A percentile compares a stretch with the other conserved stretches of the same genome.
Evolutionary conservation across 2,888 invertebrate genomes (phyloP).

Genomic region (Phorcus lineatus): DNA sequence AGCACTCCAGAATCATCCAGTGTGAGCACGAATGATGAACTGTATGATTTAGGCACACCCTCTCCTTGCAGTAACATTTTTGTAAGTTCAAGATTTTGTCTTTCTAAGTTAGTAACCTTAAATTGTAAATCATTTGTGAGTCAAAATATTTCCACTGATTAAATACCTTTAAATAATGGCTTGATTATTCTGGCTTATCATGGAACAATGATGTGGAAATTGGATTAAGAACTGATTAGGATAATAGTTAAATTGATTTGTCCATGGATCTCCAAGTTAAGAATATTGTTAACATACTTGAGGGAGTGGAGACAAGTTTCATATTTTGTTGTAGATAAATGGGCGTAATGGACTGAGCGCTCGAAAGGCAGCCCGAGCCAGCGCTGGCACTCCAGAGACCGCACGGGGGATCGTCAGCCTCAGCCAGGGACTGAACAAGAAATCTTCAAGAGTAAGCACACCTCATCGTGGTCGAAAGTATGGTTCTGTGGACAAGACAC

Average conservation of each 20-base stretch:
- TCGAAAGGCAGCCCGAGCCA: constrained; percentile 66
- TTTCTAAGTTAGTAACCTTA: no score
- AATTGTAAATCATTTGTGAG: no score
- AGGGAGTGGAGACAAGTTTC: no score
- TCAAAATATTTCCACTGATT: no score
- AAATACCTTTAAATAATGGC: no score
- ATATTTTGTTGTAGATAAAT: not conserved
- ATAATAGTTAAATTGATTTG: no score
- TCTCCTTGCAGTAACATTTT: constrained; percentile 29
- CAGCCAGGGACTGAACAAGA: constrained; percentile 45
- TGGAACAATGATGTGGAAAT: no score
- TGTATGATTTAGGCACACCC: constrained; percentile 31
- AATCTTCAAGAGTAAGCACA: constrained; percentile 14
- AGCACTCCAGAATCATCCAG: constrained; percentile 66
- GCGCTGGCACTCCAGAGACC: constrained; percentile 69
- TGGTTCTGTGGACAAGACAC: constrained; percentile 17
- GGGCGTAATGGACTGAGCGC: constrained; percentile 42
- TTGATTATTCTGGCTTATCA: no score
- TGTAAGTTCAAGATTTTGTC: not conserved
- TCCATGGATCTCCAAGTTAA: no score
- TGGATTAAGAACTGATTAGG: no score
- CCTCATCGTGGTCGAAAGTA: constrained; percentile 21
- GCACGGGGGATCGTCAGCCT: constrained; percentile 64
- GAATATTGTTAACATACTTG: no score
- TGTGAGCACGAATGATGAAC: constrained; percentile 62